Evolutionary conservation across 2,888 invertebrate genomes (phyloP), one percentile per base, ranked within the genome.

Genomic region (Ernsta delagoae): DNA sequence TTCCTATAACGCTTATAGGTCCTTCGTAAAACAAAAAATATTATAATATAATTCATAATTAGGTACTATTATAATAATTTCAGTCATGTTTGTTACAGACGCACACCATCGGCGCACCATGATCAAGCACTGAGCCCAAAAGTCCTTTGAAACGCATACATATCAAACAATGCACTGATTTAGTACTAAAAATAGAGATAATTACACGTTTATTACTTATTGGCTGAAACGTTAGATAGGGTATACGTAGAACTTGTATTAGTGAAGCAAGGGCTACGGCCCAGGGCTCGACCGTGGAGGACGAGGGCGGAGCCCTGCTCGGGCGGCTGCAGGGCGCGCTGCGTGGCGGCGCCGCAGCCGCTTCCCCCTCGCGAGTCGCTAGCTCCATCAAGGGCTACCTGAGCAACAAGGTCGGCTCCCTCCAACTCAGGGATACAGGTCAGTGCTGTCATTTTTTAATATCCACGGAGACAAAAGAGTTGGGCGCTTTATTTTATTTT

Each of bases 401-500:
- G 78, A 93, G 95, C 83, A 95, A 94, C 89, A 95, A 95, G 82
- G 94, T 96, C 87, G 93, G 95, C 87, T 94, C 95, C 84, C 93
- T 95, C 85, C 94, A 96, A 90, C 94, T 95, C 64, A 94, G 95
- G 83, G 96, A 96, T 83, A 95, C 96, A 95, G 96, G 96, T 96
- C 79, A 94, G 95, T 70, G 48, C 67, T 36, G 3, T 4, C 3
- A 36, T 5, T 36, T 36, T 36, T 36, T 36, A 36, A 36, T 5
- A 36, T 36, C 36, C 36, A 36, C 36, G 36, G n/a, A n/a, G n/a
- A n/a, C n/a, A n/a, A n/a, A n/a, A n/a, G n/a, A n/a, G n/a, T n/a
- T n/a, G n/a, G n/a, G n/a, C n/a, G n/a, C n/a, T n/a, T n/a, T n/a
- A n/a, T n/a, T n/a, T n/a, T n/a, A n/a, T n/a, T n/a, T n/a, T n/a